phyloP scores from a whole-genome alignment of 2,113 vertebrate species.

The Mastomys coucha region DNA sequence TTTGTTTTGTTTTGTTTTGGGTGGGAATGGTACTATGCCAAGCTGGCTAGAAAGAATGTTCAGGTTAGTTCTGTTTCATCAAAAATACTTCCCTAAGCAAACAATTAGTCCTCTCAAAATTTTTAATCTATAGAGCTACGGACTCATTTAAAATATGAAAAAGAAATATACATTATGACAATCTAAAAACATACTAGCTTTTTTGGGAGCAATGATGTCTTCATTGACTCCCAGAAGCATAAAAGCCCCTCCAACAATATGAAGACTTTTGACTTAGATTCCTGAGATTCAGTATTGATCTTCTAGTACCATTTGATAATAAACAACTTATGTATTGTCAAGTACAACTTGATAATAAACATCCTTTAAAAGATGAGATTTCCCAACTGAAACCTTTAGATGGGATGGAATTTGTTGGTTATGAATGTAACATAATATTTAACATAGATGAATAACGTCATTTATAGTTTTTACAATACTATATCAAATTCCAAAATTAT shows the following conservation, averaged over 20 bases:
- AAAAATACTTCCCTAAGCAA: constrained; percentile 54
- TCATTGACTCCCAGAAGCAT: not conserved
- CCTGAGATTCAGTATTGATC: not conserved
- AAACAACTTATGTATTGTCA: not conserved
- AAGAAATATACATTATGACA: constrained; percentile 30
- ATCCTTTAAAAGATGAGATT: not conserved
- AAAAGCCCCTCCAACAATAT: not conserved
- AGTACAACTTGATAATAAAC: not conserved
- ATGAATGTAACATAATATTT: constrained; percentile 10
- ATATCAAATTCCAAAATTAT: not conserved
- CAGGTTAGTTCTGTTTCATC: constrained; percentile 27
- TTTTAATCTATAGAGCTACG: constrained; percentile 40
- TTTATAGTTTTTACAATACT: not conserved
- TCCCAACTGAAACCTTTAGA: not conserved
- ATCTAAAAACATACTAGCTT: not conserved
- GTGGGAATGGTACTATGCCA: not conserved
- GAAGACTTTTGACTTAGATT: not conserved
- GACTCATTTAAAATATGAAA: constrained; percentile 29
- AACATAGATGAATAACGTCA: not conserved
- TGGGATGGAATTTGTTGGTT: not conserved
- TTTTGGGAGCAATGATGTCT: not conserved
- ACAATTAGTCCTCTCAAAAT: not conserved
- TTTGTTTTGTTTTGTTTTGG: not conserved
- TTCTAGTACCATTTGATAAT: not conserved
- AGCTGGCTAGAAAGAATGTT: constrained; percentile 13